Conservation (phyloP, 2,113 vertebrate species). For the Strigops habroptila region DNA sequence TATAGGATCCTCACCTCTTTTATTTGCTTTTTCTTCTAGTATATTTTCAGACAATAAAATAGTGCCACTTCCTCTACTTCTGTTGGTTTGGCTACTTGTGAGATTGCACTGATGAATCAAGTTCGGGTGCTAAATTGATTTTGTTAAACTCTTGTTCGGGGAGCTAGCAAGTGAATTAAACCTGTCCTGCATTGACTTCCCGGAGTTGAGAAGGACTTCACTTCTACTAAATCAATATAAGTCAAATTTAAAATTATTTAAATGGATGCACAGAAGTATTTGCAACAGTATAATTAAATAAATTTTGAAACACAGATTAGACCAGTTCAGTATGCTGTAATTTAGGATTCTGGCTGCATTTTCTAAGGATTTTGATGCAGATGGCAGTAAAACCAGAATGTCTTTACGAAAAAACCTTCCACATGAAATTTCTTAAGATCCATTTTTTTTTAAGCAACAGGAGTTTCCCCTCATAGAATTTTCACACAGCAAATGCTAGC, state of each 20-base stretch:
- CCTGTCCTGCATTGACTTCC: slow-evolving; percentile 3
- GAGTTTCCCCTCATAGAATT: background rate
- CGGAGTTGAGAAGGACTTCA: background rate
- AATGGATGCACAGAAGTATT: background rate
- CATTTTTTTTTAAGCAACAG: accelerated
- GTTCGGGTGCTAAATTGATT: slow-evolving; percentile 12
- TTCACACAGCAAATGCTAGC: background rate
- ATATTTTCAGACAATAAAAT: background rate
- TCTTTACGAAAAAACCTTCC: background rate
- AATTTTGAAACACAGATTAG: background rate
- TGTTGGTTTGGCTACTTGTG: background rate
- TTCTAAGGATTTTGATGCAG: background rate
- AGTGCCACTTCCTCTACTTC: background rate
- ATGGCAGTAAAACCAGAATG: background rate
- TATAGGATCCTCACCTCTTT: background rate
- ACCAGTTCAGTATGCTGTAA: background rate
- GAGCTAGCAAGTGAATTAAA: slow-evolving; percentile 25
- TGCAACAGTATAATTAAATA: background rate
- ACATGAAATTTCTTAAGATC: background rate
- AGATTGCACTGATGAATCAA: background rate
- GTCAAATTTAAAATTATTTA: slow-evolving; percentile 28
- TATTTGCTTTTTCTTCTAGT: background rate
- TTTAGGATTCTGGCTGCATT: background rate
- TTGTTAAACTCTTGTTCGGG: background rate
- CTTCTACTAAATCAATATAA: background rate